phyloP scores from a whole-genome alignment of 2,888 invertebrate genomes.

The Eupithecia dodoneata region DNA sequence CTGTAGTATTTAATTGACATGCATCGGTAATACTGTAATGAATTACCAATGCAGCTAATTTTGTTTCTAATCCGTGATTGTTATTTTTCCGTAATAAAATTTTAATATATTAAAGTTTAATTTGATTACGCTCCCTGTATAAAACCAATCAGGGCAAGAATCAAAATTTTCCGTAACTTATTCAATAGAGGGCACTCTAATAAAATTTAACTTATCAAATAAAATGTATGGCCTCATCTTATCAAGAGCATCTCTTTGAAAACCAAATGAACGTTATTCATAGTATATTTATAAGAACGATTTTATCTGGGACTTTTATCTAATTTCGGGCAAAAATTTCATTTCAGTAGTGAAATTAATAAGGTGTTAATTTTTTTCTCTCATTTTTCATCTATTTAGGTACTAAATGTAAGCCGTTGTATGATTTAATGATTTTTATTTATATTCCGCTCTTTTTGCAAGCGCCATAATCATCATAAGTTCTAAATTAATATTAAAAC shows the following conservation, averaged over 20 bases:
- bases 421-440: not conserved
- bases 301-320: not conserved
- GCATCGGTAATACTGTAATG: no score
- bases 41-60: no score
- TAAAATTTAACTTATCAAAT: conserved; percentile 66
- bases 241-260: conserved; percentile 21
- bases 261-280: conserved; percentile 15
- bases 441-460: not conserved
- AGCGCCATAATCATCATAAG: not conserved
- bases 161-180: not conserved
- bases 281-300: conserved; percentile 10
- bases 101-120: not conserved
- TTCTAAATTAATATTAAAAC: no score
- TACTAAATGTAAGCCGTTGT: not conserved
- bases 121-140: not conserved
- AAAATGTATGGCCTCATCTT: conserved; percentile 32
- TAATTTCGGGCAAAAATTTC: not conserved
- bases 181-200: conserved; percentile 7
- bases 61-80: not conserved
- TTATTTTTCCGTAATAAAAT: not conserved
- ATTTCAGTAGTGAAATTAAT: not conserved
- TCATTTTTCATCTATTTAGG: no score
- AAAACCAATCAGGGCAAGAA: conserved; percentile 8
- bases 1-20: no score
- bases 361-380: not conserved